A percentile compares a stretch with the other conserved stretches of the same genome.
Evolutionary conservation across 2,888 invertebrate genomes (phyloP).

Genomic region (Phortica magna): DNA sequence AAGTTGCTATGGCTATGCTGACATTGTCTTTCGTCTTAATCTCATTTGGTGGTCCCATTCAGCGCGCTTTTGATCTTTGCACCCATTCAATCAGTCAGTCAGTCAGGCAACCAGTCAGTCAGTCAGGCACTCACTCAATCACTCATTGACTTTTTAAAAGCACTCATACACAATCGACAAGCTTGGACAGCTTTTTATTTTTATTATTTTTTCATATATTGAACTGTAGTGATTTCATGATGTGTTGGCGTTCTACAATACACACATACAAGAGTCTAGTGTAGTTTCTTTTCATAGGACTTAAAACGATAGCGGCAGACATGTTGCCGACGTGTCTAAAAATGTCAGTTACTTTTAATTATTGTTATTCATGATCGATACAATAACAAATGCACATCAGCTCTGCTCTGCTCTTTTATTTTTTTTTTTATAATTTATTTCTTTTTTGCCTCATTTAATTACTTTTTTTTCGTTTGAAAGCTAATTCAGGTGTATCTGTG

Average conservation of each 20-base stretch:
- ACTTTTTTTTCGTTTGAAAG: slow-evolving; percentile 8
- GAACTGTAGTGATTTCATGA: slow-evolving; percentile 6
- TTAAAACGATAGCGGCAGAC: not conserved
- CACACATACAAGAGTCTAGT: too few species aligned
- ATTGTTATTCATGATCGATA: not conserved
- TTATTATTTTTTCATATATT: not conserved
- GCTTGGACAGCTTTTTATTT: slow-evolving; percentile 2
- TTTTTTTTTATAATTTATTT: not conserved
- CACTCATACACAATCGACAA: slow-evolving; percentile 6
- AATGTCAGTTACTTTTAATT: slow-evolving; percentile 6
- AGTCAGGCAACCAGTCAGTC: not conserved
- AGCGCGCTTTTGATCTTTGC: slow-evolving; percentile 25
- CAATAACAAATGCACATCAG: not conserved
- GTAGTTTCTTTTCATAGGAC: too few species aligned
- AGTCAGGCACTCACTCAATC: slow-evolving; percentile 21
- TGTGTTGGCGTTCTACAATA: not conserved
- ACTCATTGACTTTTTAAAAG: not conserved
- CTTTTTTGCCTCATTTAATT: not conserved
- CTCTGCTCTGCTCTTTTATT: not conserved
- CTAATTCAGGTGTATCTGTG: slow-evolving; percentile 3
- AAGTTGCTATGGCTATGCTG: not conserved
- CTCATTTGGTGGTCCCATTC: not conserved
- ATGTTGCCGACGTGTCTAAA: slow-evolving; percentile 18
- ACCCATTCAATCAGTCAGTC: slow-evolving; percentile 10
- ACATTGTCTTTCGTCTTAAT: slow-evolving; percentile 20